phyloP scores from a whole-genome alignment of 2,888 invertebrate species.

The Cactoblastis cactorum region DNA sequence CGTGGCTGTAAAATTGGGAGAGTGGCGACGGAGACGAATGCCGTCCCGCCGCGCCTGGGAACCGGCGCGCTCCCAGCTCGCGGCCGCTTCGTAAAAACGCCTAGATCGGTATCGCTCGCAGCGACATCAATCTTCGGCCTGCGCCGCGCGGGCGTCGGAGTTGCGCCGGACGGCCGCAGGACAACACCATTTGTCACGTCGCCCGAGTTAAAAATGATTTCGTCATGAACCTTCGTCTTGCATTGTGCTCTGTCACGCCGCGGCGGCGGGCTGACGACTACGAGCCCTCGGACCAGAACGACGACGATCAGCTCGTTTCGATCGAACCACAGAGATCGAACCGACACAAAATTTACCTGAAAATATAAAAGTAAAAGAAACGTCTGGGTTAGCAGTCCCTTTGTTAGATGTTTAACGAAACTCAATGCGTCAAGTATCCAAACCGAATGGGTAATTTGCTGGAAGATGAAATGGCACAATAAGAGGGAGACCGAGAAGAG shows the following conservation, averaged over 20 bases:
- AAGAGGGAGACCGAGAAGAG: conserved; percentile 4
- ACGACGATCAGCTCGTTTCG: too few species aligned
- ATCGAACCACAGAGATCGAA: too few species aligned
- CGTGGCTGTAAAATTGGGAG: conserved; percentile 21
- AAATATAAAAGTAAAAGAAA: neutral
- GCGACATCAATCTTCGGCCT: conserved; percentile 55
- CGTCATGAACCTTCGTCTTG: conserved; percentile 15
- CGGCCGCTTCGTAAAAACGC: conserved; percentile 29
- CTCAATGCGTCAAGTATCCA: neutral
- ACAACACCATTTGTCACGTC: conserved; percentile 33
- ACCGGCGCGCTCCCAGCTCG: conserved; percentile 24
- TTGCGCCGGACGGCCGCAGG: conserved; percentile 14
- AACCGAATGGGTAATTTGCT: conserved; percentile 3
- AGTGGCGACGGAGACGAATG: conserved; percentile 64
- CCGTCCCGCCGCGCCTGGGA: conserved; percentile 41
- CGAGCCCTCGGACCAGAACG: neutral
- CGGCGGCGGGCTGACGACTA: neutral
- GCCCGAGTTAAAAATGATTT: conserved; percentile 28
- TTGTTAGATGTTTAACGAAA: neutral
- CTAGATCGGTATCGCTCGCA: conserved; percentile 51
- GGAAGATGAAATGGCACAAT: conserved; percentile 10
- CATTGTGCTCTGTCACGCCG: conserved; percentile 26
- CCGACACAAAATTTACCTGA: neutral
- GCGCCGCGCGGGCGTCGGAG: conserved; percentile 11
- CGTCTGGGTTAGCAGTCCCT: neutral